Evolutionary conservation across 37 sponge, comb jelly and placozoan species (phyloP), one percentile per base, ranked within the genome.

Genomic region (Eunapius fragilis): DNA sequence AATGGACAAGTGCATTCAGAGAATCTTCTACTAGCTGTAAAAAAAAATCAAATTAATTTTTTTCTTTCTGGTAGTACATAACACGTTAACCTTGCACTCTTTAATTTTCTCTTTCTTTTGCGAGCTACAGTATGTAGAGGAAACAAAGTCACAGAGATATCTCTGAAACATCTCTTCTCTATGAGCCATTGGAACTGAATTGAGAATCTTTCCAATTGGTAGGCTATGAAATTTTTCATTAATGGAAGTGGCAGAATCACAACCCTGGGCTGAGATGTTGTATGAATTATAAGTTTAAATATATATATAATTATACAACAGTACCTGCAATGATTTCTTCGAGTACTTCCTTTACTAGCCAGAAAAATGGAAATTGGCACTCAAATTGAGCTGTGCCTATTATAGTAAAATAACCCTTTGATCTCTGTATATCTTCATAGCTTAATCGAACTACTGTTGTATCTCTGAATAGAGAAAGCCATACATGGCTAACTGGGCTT

Each of bases 281-380:
- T n/a, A n/a, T n/a, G n/a, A n/a, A n/a, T n/a, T 2, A 58, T 17
- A 58, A 4, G 58, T 41, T 41, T 41, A 6, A 41, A 41, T n/a
- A 9, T 7, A n/a, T n/a, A 68, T 80, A 25, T 31, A 68, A 33
- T n/a, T 80, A 32, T 70, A 71, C 77, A n/a, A 1, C 14, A 19
- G 58, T 58, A 58, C 58, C 58, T 58, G 58, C 17, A 4, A 58
- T 58, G 58, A 2, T 58, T 58, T 76, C 47, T 23, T 96, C 90
- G 26, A 96, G 37, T 26, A 83, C 36, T 26, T 87, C 82, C 38
- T 84, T 89, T 24, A 93, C 70, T 0, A 93, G 41, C 97, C 97
- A 96, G 19, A 90, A 96, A 74, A 96, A 96, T 5, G 97, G 97
- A 31, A 96, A 75, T 49, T 90, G 76, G 36, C 93, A 96, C 25